A percentile compares a stretch with the other conserved stretches of the same genome.
Evolutionary conservation across 2,888 invertebrate species (phyloP).

Genomic region (Apamea anceps): DNA sequence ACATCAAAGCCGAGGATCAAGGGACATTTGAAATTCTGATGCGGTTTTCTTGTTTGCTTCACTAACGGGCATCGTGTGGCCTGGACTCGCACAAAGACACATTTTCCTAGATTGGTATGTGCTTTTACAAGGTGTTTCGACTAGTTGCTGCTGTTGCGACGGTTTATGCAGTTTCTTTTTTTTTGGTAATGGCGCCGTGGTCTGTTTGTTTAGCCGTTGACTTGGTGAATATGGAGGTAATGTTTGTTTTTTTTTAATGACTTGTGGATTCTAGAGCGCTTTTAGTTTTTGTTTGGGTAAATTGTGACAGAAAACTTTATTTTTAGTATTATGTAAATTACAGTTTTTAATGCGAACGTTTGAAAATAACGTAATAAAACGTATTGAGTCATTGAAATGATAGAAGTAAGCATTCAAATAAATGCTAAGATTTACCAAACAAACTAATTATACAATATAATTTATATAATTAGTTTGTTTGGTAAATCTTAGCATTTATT

Average conservation of each 20-base stretch:
- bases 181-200: conserved; percentile 1
- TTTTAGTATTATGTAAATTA: not conserved
- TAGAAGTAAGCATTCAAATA: not conserved
- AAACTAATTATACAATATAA: not conserved
- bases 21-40: conserved; percentile 80
- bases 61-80: conserved; percentile 60
- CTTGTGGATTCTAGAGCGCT: not conserved
- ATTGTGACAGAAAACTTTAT: not conserved
- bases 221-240: not conserved
- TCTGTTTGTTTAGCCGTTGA: conserved; percentile 18
- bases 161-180: not conserved
- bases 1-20: conserved; percentile 69
- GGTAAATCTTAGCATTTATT: not conserved
- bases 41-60: conserved; percentile 77
- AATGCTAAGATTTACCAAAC: not conserved
- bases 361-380: not conserved
- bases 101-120: conserved; percentile 62
- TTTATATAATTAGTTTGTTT: not conserved
- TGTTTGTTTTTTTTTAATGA: not conserved
- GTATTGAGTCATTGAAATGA: not conserved
- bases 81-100: conserved; percentile 47
- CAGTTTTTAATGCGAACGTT: not conserved
- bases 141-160: conserved; percentile 10
- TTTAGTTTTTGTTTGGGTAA: not conserved
- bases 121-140: conserved; percentile 45